Conservation (phyloP, 1,140 invertebrate species). For the Eumaeus atala region DNA sequence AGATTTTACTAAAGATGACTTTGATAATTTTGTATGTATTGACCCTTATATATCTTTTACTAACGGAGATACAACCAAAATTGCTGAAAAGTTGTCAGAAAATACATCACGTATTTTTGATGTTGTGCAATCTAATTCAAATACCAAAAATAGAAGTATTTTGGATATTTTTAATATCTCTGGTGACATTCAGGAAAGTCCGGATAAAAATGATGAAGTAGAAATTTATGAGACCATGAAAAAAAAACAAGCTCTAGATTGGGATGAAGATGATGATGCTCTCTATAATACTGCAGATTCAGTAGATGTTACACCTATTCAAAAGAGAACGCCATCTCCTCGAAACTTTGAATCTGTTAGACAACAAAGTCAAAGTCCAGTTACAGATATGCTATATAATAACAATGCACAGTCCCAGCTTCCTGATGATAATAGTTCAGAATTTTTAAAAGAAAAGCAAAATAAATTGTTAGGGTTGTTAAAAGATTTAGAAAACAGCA, state of each 20-base stretch:
- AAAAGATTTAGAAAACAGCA: constrained; percentile 42
- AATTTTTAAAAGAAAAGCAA: constrained; percentile 42
- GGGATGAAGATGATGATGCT: constrained; percentile 70
- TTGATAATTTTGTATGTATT: constrained; percentile 29
- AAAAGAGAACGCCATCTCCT: constrained; percentile 30
- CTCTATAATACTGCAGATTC: constrained; percentile 58
- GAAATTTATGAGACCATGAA: constrained; percentile 39
- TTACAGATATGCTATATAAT: constrained; percentile 39
- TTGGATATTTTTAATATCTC: constrained; percentile 57
- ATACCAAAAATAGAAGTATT: constrained; percentile 56
- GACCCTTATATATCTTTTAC: constrained; percentile 42
- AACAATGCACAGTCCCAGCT: constrained; percentile 25
- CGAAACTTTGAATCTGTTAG: constrained; percentile 27
- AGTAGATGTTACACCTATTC: constrained; percentile 19
- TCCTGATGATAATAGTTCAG: constrained; percentile 22
- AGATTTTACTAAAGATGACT: constrained; percentile 46
- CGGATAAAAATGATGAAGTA: constrained; percentile 35
- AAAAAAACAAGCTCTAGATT: constrained; percentile 49
- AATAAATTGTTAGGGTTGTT: constrained; percentile 44
- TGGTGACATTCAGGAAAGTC: constrained; percentile 32
- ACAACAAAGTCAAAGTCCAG: constrained; percentile 31
- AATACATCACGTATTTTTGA: constrained; percentile 50
- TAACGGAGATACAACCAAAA: constrained; percentile 23
- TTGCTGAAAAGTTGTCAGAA: constrained; percentile 23
- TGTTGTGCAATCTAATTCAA: constrained; percentile 44